Base-by-base conservation (phyloP, 2,113 vertebrate genomes). In the Rhizomys pruinosus region DNA sequence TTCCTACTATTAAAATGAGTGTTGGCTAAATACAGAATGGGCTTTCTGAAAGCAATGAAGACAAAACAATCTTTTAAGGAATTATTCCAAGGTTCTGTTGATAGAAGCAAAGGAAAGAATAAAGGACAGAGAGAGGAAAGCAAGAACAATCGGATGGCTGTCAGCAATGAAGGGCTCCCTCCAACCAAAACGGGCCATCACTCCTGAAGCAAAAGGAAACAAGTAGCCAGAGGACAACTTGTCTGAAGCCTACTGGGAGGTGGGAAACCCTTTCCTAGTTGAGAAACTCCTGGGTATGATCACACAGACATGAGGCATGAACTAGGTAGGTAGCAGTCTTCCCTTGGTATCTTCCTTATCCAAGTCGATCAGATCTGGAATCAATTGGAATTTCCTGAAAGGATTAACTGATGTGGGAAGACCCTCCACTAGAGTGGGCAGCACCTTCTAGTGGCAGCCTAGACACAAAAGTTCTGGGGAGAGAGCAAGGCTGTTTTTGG, bases 271-370 rank as follows among this genome's bases (percentile, higher is more conserved):
- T 57, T 13, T 76, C 61, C 8, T 29, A 76, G 13, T 34, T 17
- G 25, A 85, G n/a, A 66, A 61, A 61, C 2, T 11, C 81, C 29
- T 52, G 47, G 47, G 47, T 52, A 25, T 2, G 3, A 63, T 27
- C 2, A 0, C 32, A 29, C 10, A 34, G 37, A n/a, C 16, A 29
- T 4, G 12, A 39, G 29, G 37, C n/a, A 9, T 2, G 3, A 10
- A 13, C 55, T 63, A 12, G 47, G 47, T 52, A 11, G 47, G 47
- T 52, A 52, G 11, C 11, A 52, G 47, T 52, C 11, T 52, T 52
- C 47, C 47, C 47, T 52, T 52, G 47, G 47, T 52, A 52, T 52
- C 11, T 11, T 52, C 47, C 47, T 7, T 52, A 11, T 52, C 47
- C 47, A 52, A 52, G 6, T 52, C 11, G 47, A 52, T 52, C 11